Evolutionary conservation across 2,113 vertebrate species (phyloP).

Genomic region (Microcebus lehilahytsara): DNA sequence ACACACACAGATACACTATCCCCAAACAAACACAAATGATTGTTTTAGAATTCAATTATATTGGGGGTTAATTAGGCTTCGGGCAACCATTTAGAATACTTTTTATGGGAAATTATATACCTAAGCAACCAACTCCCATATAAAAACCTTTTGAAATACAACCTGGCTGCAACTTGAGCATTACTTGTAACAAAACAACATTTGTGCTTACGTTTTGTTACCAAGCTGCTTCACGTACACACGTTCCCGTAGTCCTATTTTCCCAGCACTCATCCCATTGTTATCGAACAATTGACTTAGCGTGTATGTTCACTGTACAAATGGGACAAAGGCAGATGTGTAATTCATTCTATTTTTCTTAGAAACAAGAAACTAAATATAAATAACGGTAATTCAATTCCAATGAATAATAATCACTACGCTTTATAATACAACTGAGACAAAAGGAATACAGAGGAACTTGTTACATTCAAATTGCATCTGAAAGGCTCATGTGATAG

Average conservation of each 20-base stretch:
- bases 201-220: not conserved
- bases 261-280: not conserved
- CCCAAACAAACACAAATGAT: not conserved
- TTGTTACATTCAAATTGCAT: constrained; percentile 63
- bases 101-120: constrained; percentile 43
- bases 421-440: constrained; percentile 62
- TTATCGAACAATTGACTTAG: constrained; percentile 15
- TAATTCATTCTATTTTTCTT: constrained; percentile 58
- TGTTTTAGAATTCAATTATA: constrained; percentile 45
- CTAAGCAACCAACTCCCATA: not conserved
- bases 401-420: constrained; percentile 49
- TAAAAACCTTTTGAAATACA: constrained; percentile 14
- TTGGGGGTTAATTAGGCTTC: constrained; percentile 50
- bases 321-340: constrained; percentile 34
- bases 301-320: constrained; percentile 22
- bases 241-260: not conserved
- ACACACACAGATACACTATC: too few relatives aligned
- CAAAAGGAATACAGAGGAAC: constrained; percentile 51
- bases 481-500: constrained; percentile 30
- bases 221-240: not conserved
- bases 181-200: not conserved
- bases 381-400: constrained; percentile 70
- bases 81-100: constrained; percentile 17
- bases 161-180: not conserved
- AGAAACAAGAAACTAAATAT: constrained; percentile 67